phyloP scores from a whole-genome alignment of 2,888 invertebrate species.

The Branchipolynoe longqiensis region DNA sequence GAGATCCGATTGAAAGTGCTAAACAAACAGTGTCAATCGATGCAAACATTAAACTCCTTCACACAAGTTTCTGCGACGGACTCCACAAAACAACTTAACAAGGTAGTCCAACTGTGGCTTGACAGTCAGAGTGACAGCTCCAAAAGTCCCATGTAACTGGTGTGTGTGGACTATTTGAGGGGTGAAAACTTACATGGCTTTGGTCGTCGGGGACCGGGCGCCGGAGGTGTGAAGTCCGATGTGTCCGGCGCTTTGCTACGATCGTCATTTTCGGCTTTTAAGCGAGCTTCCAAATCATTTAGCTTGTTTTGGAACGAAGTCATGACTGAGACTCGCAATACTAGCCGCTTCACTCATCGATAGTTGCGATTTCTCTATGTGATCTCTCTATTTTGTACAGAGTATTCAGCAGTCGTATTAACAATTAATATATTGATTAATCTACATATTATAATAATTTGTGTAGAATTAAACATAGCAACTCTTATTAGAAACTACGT shows the following conservation, averaged over 20 bases:
- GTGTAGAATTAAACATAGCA: background rate
- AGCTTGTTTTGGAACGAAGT: constrained; percentile 88
- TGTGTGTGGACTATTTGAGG: background rate
- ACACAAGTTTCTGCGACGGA: no score
- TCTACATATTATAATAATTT: background rate
- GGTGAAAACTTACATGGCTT: constrained; percentile 85
- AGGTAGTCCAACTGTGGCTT: no score
- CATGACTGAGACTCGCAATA: constrained; percentile 51
- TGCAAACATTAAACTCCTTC: no score
- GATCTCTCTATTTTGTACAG: background rate
- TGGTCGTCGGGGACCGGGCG: constrained; percentile 83
- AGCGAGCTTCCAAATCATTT: constrained; percentile 90
- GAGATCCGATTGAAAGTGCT: no score
- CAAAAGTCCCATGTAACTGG: background rate
- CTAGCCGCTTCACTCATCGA: background rate
- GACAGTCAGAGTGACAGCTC: constrained; percentile 32
- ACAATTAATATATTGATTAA: background rate
- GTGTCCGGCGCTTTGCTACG: constrained; percentile 84
- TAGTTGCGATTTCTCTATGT: constrained; percentile 8
- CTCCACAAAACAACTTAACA: no score
- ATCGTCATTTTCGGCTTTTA: constrained; percentile 88
- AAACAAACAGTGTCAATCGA: no score
- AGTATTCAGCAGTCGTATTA: background rate
- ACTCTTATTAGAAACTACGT: background rate
- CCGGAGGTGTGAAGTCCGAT: constrained; percentile 79